Base-by-base conservation (phyloP, 2,113 vertebrate genomes). In the Rhabdornis inornatus region DNA sequence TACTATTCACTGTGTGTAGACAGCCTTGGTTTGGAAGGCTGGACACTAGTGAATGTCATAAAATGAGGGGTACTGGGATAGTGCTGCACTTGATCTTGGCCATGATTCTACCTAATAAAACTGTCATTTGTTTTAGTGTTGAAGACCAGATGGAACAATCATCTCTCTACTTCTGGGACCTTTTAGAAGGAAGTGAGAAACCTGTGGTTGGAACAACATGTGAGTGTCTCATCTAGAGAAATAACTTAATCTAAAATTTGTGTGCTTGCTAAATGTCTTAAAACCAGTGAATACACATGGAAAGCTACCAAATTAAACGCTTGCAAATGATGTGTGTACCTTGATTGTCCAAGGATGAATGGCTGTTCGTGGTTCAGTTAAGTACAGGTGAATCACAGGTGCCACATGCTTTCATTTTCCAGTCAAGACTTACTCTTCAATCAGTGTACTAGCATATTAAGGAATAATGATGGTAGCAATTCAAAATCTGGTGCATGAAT, bases 181-280 rank as follows among this genome's bases (percentile, higher is more conserved):
- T 99, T 84, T 92, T 99, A 93, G 99, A 99, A 96, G 99, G 99
- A 79, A 98, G 96, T 55, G 98, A 99, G 82, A 98, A 99, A 92
- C 97, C 98, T 59, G 99, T 99, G 89, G 99, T 98, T 91, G 99
- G 99, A 81, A 99, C 99, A 19, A 99, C 99, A 57, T 99, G 99
- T 99, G 92, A 99, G 98, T 98, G 60, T 90, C 44, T 82, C 1
- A 4, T 47, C 37, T 82, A 63, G 35, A 70, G n/a, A 85, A 66
- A 22, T 57, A 63, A 47, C 30, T 49, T 66, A 2, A 15, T 61
- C 23, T 65, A 20, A 72, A 88, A 71, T 37, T 15, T 83, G 6
- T n/a, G 18, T 83, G 21, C 30, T 83, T 7, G 22, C 81, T 90
- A 70, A 88, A 33, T 1, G 7, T 45, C 4, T 72, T 50, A 19